phyloP scores from a whole-genome alignment of 1,140 invertebrate genomes.

The Pogonognathellus flavescens region DNA sequence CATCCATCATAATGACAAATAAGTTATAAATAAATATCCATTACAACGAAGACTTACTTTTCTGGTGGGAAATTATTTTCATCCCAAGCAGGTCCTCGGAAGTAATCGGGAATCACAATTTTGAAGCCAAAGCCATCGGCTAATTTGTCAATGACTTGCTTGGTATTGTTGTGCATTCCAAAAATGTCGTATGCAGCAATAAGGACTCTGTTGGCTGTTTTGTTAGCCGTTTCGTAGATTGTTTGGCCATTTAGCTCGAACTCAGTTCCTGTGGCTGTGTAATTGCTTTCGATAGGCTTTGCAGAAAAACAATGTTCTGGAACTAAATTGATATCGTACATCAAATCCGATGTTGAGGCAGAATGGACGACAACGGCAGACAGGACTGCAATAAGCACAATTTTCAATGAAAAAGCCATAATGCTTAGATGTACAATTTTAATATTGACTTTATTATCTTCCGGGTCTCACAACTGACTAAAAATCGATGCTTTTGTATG shows the following conservation, averaged over 20 bases:
- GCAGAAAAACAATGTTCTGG: constrained; percentile 51
- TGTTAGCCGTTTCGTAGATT: constrained; percentile 45
- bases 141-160: constrained; percentile 59
- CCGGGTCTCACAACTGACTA: no score
- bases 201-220: constrained; percentile 17
- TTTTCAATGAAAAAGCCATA: not conserved
- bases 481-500: no score
- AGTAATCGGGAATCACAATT: constrained; percentile 61
- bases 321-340: not conserved
- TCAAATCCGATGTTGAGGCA: not conserved
- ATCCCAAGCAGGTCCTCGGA: constrained; percentile 25
- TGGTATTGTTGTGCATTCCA: constrained; percentile 60
- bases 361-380: not conserved
- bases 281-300: constrained; percentile 37
- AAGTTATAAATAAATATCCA: no score
- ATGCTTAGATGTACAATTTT: not conserved
- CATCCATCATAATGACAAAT: no score
- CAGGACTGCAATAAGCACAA: not conserved
- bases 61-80: constrained; percentile 22
- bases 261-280: constrained; percentile 50
- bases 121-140: constrained; percentile 37
- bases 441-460: no score
- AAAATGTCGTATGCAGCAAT: constrained; percentile 64
- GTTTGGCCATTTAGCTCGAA: constrained; percentile 44
- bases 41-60: not conserved